Conservation (phyloP, 2,888 invertebrate genomes). For the Trichacis sp. region DNA sequence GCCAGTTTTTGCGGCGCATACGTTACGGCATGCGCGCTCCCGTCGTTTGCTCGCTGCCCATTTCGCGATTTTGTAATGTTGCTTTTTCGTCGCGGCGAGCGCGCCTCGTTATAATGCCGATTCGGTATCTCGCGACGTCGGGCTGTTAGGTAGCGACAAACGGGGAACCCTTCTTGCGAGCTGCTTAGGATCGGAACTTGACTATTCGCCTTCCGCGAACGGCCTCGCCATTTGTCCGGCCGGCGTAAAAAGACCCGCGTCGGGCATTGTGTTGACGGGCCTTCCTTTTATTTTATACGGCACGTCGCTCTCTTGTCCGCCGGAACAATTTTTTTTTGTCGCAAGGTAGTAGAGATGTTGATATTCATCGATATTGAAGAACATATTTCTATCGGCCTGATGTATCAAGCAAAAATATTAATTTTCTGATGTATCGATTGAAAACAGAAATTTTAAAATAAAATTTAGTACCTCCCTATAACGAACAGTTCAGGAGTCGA, state of each 20-base stretch:
- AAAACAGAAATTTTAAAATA: too few species aligned
- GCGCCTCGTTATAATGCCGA: constrained; percentile 39
- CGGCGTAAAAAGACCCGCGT: background rate
- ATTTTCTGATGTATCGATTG: too few species aligned
- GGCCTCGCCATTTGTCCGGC: constrained; percentile 2
- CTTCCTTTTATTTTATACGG: background rate
- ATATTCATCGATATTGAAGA: too few species aligned
- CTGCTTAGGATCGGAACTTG: background rate
- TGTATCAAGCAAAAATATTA: too few species aligned
- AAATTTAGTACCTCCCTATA: too few species aligned
- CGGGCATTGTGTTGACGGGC: background rate
- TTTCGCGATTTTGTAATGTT: constrained; percentile 38
- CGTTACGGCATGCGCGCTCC: constrained; percentile 44
- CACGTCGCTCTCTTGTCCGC: too few species aligned
- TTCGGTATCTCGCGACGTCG: constrained; percentile 12
- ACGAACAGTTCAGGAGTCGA: too few species aligned
- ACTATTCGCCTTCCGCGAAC: constrained; percentile 2
- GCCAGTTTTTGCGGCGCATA: constrained; percentile 50
- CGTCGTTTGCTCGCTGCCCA: constrained; percentile 21
- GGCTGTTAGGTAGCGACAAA: constrained; percentile 1
- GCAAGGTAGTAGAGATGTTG: too few species aligned
- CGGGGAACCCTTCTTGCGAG: background rate
- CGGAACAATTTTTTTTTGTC: too few species aligned
- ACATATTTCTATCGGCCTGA: too few species aligned
- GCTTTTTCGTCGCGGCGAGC: constrained; percentile 28